Evolutionary conservation across 2,888 invertebrate genomes (phyloP).

Genomic region (Eledone cirrhosa): DNA sequence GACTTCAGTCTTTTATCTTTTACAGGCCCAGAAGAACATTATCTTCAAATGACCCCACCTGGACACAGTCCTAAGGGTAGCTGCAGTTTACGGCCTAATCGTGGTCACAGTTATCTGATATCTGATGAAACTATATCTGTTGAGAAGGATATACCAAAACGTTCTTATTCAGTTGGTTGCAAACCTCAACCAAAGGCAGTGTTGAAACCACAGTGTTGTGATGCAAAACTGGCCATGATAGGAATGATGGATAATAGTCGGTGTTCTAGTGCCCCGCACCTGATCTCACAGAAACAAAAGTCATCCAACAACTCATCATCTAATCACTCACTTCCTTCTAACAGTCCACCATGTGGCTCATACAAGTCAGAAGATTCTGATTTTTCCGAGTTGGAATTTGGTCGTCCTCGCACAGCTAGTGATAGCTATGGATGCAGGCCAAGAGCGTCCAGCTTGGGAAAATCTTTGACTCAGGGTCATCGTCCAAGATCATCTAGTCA

Average conservation of each 20-base stretch:
- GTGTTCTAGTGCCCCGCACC: slow-evolving; percentile 77
- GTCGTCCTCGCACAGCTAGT: slow-evolving; percentile 56
- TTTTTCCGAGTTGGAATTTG: slow-evolving; percentile 64
- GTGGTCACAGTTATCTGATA: slow-evolving; percentile 75
- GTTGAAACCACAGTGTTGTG: slow-evolving; percentile 40
- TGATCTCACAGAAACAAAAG: slow-evolving; percentile 60
- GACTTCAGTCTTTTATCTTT: slow-evolving; percentile 12
- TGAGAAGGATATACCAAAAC: slow-evolving; percentile 67
- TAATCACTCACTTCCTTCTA: slow-evolving; percentile 37
- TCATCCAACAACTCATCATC: slow-evolving; percentile 32
- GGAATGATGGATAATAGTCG: slow-evolving; percentile 66
- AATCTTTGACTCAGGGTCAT: slow-evolving; percentile 44
- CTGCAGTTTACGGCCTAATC: slow-evolving; percentile 76
- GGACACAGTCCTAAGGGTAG: slow-evolving; percentile 43
- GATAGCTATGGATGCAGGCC: slow-evolving; percentile 59
- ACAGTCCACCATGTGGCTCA: slow-evolving; percentile 50
- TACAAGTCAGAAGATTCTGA: slow-evolving; percentile 57
- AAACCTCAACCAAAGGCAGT: slow-evolving; percentile 69
- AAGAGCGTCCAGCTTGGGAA: slow-evolving; percentile 58
- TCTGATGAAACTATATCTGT: slow-evolving; percentile 69
- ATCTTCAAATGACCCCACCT: slow-evolving; percentile 53
- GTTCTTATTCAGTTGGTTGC: slow-evolving; percentile 88
- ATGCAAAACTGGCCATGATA: slow-evolving; percentile 45
- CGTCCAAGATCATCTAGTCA: slow-evolving; percentile 62
- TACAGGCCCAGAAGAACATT: slow-evolving; percentile 73